Evolutionary conservation across 2,113 vertebrate species (phyloP), one percentile per base, ranked within the genome.

Genomic region (Odocoileus hemionus): DNA sequence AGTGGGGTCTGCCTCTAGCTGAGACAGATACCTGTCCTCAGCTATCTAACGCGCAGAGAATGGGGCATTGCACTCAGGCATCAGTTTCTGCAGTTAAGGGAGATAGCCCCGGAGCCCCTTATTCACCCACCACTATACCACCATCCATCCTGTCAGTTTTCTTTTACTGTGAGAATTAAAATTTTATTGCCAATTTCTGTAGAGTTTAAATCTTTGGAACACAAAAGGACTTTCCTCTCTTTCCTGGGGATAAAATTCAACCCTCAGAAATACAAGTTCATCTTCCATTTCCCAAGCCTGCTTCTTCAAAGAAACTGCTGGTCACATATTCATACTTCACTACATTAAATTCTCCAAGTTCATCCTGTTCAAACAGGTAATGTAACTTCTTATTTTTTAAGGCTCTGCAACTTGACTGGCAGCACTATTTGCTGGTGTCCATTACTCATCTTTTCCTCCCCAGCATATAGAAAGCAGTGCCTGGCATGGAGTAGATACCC

Each of bases 341-440:
- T 91, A 57, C 52, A 64, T 39, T 39, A 86, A 67, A 57, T 92
- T 83, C 76, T 94, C 55, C 90, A 87, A 95, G 12, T 11, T 78
- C 14, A 91, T 2, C 11, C 26, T 85, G 15, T 23, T 82, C n/a
- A 61, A 58, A 83, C n/a, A 57, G 16, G 19, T 60, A 16, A 21
- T 28, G 30, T 55, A 55, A 54, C 30, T 55, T 86, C 80, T 85
- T 25, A 30, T 36, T 39, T 83, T 70, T 70, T 95, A 78, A 83
- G 76, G 1, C 4, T 50, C 9, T 1, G 4, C 30, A 70, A 43
- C 55, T 84, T n/a, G 11, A 19, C 15, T 58, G 50, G 21, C 4
- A 70, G 25, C 12, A 2, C 55, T 95, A 52, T 30, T 84, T 58
- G 3, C 30, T 33, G 10, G 30, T n/a, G 1, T 33, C 2, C 10